Conservation (phyloP, 2,797 vertebrate genomes). For the Peromyscus melanophrys region DNA sequence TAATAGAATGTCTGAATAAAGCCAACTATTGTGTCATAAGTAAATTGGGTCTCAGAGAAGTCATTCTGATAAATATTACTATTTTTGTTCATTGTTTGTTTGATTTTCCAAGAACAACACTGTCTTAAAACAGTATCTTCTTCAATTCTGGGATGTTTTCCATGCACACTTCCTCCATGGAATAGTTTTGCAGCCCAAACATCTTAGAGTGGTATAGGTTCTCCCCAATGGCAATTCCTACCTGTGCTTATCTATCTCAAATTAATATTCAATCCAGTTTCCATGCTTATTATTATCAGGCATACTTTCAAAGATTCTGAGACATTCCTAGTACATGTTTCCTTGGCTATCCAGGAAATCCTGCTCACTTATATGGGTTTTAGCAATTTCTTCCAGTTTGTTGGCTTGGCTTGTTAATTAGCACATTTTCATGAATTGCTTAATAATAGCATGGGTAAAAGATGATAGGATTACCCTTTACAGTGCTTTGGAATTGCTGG, state of each 20-base stretch:
- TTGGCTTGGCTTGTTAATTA: constrained; percentile 63
- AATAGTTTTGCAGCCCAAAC: background rate
- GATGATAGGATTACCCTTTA: constrained; percentile 36
- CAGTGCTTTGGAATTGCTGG: background rate
- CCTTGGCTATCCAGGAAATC: constrained; percentile 3
- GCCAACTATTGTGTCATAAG: background rate
- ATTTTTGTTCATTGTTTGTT: background rate
- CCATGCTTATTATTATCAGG: background rate
- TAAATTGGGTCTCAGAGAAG: background rate
- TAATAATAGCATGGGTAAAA: constrained; percentile 53
- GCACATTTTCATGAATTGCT: constrained; percentile 70
- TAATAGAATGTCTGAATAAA: background rate
- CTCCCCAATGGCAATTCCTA: background rate
- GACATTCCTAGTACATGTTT: background rate
- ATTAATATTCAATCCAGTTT: background rate
- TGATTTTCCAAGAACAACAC: background rate
- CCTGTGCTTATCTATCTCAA: background rate
- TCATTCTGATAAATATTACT: background rate
- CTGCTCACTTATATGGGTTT: background rate
- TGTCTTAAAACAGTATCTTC: background rate
- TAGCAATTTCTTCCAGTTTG: constrained; percentile 43
- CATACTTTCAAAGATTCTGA: constrained; percentile 2
- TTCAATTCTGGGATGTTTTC: background rate
- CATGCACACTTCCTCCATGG: background rate
- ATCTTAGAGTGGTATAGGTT: background rate